These are phyloP conservation scores for Hirtodrosophila confusa DNA, from an alignment of 2,888 invertebrate species.

Conservation along the genomic window DNA sequence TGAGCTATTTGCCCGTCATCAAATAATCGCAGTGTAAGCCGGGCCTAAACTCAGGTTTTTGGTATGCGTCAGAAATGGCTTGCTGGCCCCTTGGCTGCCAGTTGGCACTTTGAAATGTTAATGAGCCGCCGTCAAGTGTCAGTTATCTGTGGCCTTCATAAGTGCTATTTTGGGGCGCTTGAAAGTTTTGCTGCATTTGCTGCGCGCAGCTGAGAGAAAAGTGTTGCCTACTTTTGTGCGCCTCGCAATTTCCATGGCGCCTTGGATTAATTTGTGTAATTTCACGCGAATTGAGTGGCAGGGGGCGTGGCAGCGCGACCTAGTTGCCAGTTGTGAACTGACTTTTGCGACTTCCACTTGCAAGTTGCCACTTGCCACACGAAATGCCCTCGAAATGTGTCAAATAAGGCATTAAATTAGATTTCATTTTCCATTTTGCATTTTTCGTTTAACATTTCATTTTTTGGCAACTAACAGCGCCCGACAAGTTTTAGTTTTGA, in stretches of 20 bases:
- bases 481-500: conserved; percentile 43
- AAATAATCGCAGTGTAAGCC: no score
- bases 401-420: conserved; percentile 75
- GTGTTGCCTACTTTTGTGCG: conserved; percentile 25
- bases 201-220: conserved; percentile 1
- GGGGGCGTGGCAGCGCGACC: conserved; percentile 50
- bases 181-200: conserved; percentile 60
- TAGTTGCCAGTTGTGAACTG: conserved; percentile 36
- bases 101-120: conserved; percentile 59
- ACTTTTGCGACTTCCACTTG: conserved; percentile 27
- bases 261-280: conserved; percentile 67
- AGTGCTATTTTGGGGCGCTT: conserved; percentile 24
- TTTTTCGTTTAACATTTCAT: neutral
- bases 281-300: conserved; percentile 57
- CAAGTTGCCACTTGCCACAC: conserved; percentile 32
- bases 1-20: no score
- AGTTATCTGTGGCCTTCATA: conserved; percentile 61
- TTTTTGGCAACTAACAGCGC: conserved; percentile 16
- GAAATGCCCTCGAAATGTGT: conserved; percentile 66
- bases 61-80: conserved; percentile 9
- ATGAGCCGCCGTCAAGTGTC: conserved; percentile 68
- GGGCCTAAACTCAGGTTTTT: neutral
- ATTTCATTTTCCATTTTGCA: conserved; percentile 38
- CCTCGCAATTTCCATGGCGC: conserved; percentile 14
- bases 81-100: conserved; percentile 45